Percentiles rank a stretch among this genome's conserved stretches.
Evolutionary conservation across 2,797 vertebrate genomes (phyloP).

Genomic region (Lacerta viridis): DNA sequence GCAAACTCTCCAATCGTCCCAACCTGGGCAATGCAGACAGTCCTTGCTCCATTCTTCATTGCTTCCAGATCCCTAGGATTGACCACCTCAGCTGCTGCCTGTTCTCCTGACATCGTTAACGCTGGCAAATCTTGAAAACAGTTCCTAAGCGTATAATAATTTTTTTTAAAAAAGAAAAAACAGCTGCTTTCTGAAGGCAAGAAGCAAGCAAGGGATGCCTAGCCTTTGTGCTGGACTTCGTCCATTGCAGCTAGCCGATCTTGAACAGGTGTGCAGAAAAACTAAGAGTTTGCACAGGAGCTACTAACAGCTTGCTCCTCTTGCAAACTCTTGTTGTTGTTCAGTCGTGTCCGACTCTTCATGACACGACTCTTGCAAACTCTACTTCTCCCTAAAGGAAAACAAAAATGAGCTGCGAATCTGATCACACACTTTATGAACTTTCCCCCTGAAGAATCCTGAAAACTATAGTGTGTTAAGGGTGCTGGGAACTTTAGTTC

Average conservation of each 20-base stretch:
- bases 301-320: background rate
- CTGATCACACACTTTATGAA: too few species aligned
- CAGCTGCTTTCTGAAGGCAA: background rate
- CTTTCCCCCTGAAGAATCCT: too few species aligned
- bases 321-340: background rate
- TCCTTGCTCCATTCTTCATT: background rate
- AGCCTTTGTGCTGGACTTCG: background rate
- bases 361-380: background rate
- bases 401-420: too few species aligned
- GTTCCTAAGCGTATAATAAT: too few species aligned
- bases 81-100: too few species aligned
- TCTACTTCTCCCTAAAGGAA: background rate
- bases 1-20: background rate
- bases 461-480: too few species aligned
- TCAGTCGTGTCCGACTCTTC: too few species aligned
- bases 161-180: background rate
- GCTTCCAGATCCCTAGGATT: background rate
- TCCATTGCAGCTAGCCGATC: background rate
- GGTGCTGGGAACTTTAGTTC: too few species aligned
- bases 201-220: too few species aligned
- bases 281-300: background rate
- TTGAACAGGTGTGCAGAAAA: background rate
- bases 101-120: background rate
- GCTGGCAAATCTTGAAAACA: background rate
- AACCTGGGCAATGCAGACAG: background rate